phyloP scores from a whole-genome alignment of 2,113 vertebrate species.

The Nerophis lumbriciformis region DNA sequence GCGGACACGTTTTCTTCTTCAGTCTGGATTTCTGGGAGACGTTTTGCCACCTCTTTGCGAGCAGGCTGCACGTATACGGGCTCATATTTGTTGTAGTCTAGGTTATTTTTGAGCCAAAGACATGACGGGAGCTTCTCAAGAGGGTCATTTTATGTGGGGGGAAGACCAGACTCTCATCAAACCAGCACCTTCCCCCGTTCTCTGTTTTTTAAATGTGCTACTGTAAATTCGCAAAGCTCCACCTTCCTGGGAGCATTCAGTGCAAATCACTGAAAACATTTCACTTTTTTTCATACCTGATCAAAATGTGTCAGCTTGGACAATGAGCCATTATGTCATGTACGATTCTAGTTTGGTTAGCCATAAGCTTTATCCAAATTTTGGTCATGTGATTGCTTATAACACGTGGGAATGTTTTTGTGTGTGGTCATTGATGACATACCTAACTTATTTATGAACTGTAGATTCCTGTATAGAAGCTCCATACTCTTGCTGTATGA shows the following conservation, averaged over 20 bases:
- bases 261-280: conserved; percentile 55
- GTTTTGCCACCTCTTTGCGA: conserved; percentile 28
- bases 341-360: conserved; percentile 26
- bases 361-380: conserved; percentile 21
- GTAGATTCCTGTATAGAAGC: conserved; percentile 80
- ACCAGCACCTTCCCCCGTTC: conserved; percentile 39
- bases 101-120: conserved; percentile 66
- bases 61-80: conserved; percentile 20
- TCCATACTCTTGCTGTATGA: conserved; percentile 75
- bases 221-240: conserved; percentile 61
- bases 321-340: conserved; percentile 32
- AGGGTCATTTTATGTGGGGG: conserved; percentile 19
- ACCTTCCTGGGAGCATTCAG: conserved; percentile 50
- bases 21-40: conserved; percentile 46
- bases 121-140: conserved; percentile 7
- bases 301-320: conserved; percentile 23
- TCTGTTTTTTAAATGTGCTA: conserved; percentile 53
- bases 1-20: conserved; percentile 29
- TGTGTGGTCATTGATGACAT: conserved; percentile 86
- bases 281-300: conserved; percentile 29
- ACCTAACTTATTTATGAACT: conserved; percentile 88
- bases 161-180: conserved; percentile 30
- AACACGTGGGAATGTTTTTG: conserved; percentile 73
- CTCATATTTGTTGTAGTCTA: conserved; percentile 29
- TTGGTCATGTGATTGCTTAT: neutral